A percentile compares a stretch with the other conserved stretches of the same genome.
phyloP scores from a whole-genome alignment of 2,888 invertebrate species.

The Agonum fuliginosum region DNA sequence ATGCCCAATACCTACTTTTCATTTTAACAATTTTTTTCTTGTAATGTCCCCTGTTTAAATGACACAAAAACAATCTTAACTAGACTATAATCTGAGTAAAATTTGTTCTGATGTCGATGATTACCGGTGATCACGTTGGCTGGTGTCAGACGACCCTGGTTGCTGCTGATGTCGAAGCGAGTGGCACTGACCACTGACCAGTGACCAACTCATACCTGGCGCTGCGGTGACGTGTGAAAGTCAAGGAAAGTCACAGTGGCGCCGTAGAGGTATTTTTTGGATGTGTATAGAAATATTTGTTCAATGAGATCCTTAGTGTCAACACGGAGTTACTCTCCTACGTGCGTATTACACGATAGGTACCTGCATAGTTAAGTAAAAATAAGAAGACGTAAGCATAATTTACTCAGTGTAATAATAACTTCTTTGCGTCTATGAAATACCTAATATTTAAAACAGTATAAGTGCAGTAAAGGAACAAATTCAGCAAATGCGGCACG shows the following conservation, averaged over 20 bases:
- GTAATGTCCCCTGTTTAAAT: background rate
- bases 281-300: background rate
- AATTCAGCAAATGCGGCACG: too few relatives aligned
- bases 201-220: slow-evolving; percentile 48
- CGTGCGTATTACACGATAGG: too few relatives aligned
- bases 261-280: background rate
- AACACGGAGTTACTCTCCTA: too few relatives aligned
- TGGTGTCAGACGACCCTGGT: background rate
- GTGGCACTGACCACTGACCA: background rate
- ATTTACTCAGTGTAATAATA: too few relatives aligned
- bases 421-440: too few relatives aligned
- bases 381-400: too few relatives aligned
- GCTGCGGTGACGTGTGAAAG: slow-evolving; percentile 55
- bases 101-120: background rate
- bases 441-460: too few relatives aligned
- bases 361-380: too few relatives aligned
- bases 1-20: too few relatives aligned
- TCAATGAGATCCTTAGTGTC: too few relatives aligned
- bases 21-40: background rate
- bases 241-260: slow-evolving; percentile 44
- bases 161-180: background rate
- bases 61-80: slow-evolving; percentile 4
- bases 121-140: too few relatives aligned
- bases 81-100: background rate
- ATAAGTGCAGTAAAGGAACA: too few relatives aligned